Conservation (phyloP, 1,140 invertebrate species). For the Bradynema listronoti region DNA sequence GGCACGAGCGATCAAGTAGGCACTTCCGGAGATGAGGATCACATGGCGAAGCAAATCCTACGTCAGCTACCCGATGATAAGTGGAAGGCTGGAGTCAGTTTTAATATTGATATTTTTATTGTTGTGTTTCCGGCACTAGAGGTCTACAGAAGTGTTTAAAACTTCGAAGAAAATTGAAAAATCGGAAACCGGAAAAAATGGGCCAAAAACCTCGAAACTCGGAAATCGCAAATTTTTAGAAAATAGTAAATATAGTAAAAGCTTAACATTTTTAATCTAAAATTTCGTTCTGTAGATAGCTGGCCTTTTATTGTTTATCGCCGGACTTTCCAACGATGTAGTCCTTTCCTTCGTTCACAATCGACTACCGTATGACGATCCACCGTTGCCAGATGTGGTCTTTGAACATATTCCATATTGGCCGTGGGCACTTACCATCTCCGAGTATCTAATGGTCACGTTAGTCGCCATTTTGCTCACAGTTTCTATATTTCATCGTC, state of each 20-base stretch:
- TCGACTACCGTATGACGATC: slow-evolving; percentile 26
- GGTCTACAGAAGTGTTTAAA: background rate
- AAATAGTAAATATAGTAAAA: background rate
- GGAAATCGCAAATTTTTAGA: background rate
- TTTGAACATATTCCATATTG: slow-evolving; percentile 39
- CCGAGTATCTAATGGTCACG: slow-evolving; percentile 41
- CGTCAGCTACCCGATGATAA: slow-evolving; percentile 10
- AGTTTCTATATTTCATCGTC: slow-evolving; percentile 33
- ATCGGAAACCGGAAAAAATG: too few relatives aligned
- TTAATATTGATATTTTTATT: slow-evolving; percentile 9
- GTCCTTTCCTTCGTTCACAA: slow-evolving; percentile 46
- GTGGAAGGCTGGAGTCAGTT: slow-evolving; percentile 22
- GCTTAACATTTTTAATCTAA: background rate
- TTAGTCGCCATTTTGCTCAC: slow-evolving; percentile 27
- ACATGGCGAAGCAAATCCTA: slow-evolving; percentile 10
- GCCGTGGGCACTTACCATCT: slow-evolving; percentile 29
- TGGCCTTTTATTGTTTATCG: slow-evolving; percentile 34
- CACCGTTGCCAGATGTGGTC: slow-evolving; percentile 40
- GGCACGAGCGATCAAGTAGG: slow-evolving; percentile 20
- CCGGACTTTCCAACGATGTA: slow-evolving; percentile 34
- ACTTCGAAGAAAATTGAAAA: too few relatives aligned
- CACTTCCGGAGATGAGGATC: slow-evolving; percentile 14
- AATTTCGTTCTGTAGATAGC: slow-evolving; percentile 26
- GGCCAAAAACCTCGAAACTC: background rate
- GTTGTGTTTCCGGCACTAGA: background rate